phyloP scores from a whole-genome alignment of 2,113 vertebrate genomes.

The Zapus hudsonius region DNA sequence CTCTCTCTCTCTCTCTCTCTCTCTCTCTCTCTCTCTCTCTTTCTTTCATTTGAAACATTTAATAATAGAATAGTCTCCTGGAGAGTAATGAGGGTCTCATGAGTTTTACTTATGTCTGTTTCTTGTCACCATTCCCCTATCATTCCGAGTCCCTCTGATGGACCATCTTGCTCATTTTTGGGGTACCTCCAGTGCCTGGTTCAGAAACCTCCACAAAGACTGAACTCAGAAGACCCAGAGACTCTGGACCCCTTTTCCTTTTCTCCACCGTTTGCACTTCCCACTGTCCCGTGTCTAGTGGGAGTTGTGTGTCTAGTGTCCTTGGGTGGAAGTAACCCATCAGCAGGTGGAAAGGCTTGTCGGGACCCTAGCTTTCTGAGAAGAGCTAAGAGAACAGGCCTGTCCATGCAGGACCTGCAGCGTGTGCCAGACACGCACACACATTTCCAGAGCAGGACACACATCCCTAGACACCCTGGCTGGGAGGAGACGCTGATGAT shows the following conservation, averaged over 20 bases:
- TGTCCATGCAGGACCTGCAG: neutral
- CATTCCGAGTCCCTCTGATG: neutral
- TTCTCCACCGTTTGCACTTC: accelerated
- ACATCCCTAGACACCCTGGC: neutral
- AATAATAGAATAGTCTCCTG: neutral
- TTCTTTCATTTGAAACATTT: neutral
- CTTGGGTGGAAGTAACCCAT: accelerated
- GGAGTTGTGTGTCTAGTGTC: neutral
- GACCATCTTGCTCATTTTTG: neutral
- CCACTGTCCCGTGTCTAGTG: too few relatives aligned
- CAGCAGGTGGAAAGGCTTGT: neutral
- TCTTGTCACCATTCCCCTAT: neutral
- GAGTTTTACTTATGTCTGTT: neutral
- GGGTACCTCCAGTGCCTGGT: neutral
- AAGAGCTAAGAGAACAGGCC: neutral
- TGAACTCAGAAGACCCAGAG: neutral
- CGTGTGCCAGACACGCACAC: neutral
- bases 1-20: neutral
- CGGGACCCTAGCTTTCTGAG: neutral
- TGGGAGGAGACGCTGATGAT: neutral
- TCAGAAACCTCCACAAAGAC: too few relatives aligned
- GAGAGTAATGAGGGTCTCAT: neutral
- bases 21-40: neutral
- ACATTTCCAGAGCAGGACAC: neutral
- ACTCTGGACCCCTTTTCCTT: neutral